Evolutionary conservation across 1,140 invertebrate genomes (phyloP), one percentile per base, ranked within the genome.

Genomic region (Paralvinella palmiformis): DNA sequence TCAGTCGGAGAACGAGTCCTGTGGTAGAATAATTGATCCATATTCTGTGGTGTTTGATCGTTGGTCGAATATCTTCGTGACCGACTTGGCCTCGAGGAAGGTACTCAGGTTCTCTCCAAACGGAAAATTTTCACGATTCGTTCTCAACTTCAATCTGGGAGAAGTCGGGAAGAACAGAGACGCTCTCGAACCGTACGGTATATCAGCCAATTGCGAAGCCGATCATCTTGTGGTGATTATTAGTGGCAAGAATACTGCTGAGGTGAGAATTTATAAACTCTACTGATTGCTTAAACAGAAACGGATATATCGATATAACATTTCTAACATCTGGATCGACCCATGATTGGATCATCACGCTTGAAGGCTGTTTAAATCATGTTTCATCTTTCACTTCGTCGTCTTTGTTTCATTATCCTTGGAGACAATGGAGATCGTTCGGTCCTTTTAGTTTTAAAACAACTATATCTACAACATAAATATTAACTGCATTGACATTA

Each of bases 131-230:
- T 60, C 58, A 4, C 13, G 58, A 17, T 45, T 20, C 5, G 24
- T 60, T 22, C 58, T 60, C 35, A 60, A 41, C 24, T 60, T 60
- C 24, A 41, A 22, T 1, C 33, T 60, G 50, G 50, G 50, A 10
- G 50, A n/a, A n/a, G 37, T 41, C 10, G 37, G 37, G 10, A 41
- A 10, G 10, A n/a, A n/a, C n/a, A n/a, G n/a, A n/a, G n/a, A n/a
- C n/a, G n/a, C n/a, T n/a, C n/a, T n/a, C n/a, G 10, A 10, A 41
- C 37, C 37, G 10, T n/a, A n/a, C 37, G 37, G 37, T 41, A 10
- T n/a, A 10, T 10, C 37, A n/a, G 37, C 37, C n/a, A n/a, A 10
- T 10, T 10, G 37, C 10, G 10, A 10, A 10, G 55, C 24, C 13
- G 55, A 33, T 32, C 27, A 36, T 20, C 27, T 57, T 24, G 55